Evolutionary conservation across 2,797 vertebrate genomes (phyloP).

Genomic region (Pangasius djambal): DNA sequence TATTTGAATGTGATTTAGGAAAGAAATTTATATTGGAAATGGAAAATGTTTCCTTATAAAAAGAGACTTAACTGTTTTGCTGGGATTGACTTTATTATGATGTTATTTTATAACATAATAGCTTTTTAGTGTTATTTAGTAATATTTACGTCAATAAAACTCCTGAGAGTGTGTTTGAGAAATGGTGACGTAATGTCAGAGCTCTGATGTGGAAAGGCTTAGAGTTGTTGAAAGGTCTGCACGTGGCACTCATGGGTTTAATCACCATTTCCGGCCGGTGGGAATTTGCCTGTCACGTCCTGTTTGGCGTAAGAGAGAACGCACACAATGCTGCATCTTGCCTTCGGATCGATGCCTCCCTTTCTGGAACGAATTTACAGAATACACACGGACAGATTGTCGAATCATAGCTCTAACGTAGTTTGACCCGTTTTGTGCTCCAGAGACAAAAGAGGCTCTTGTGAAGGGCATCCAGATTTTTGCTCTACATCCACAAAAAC

Average conservation of each 20-base stretch:
- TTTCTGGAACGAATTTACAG: neutral
- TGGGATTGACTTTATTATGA: no score
- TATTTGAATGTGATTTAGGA: no score
- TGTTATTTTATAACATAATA: no score
- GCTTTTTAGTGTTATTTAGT: neutral
- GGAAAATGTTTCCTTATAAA: no score
- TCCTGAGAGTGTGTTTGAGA: neutral
- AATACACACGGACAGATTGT: neutral
- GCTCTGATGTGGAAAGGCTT: neutral
- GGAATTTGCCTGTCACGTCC: slow-evolving; percentile 44
- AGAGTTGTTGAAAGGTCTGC: neutral
- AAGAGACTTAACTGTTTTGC: no score
- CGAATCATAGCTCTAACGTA: neutral
- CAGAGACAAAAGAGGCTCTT: slow-evolving; percentile 47
- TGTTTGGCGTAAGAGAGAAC: slow-evolving; percentile 26
- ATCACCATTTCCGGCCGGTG: slow-evolving; percentile 32
- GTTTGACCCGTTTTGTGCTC: neutral
- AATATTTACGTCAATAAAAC: neutral
- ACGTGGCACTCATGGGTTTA: slow-evolving; percentile 21
- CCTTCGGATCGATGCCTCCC: slow-evolving; percentile 3
- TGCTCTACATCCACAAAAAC: slow-evolving; percentile 42
- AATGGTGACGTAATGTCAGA: neutral
- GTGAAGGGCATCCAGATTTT: slow-evolving; percentile 42
- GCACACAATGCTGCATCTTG: slow-evolving; percentile 20
- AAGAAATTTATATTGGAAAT: no score